These are phyloP conservation scores for Latrodectus geometricus DNA, from an alignment of 1,140 invertebrate species.

Conservation along the genomic window DNA sequence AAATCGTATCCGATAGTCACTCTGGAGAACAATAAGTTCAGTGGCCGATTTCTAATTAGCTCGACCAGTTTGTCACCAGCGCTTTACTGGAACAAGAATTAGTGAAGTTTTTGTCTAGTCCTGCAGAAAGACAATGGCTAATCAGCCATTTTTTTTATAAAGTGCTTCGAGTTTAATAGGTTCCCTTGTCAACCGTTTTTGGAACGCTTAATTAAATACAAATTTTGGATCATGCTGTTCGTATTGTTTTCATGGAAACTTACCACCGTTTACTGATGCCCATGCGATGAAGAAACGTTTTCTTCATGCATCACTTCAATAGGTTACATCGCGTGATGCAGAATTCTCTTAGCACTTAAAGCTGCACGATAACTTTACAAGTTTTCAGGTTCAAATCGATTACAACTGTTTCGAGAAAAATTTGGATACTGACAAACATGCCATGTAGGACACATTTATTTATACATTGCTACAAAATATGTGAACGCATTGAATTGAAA, in stretches of 20 bases:
- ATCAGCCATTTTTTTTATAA: slow-evolving; percentile 40
- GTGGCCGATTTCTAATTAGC: slow-evolving; percentile 59
- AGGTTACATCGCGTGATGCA: too few species aligned
- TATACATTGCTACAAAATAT: too few species aligned
- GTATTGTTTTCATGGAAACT: slow-evolving; percentile 33
- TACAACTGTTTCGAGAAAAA: too few species aligned
- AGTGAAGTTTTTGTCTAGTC: slow-evolving; percentile 46
- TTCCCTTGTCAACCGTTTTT: slow-evolving; percentile 48
- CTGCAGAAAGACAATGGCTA: slow-evolving; percentile 47
- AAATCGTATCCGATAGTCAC: slow-evolving; percentile 57
- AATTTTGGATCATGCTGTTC: background rate
- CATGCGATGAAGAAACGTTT: too few species aligned
- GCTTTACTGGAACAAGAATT: slow-evolving; percentile 43
- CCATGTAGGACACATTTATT: too few species aligned
- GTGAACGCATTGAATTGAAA: too few species aligned
- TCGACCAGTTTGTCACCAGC: slow-evolving; percentile 52
- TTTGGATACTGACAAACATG: too few species aligned
- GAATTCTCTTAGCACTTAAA: too few species aligned
- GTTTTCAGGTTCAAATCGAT: too few species aligned
- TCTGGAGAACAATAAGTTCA: slow-evolving; percentile 48
- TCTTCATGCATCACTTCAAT: too few species aligned
- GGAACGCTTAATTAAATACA: slow-evolving; percentile 30
- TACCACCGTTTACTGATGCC: background rate
- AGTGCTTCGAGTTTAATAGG: slow-evolving; percentile 52
- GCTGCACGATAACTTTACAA: too few species aligned